Evolutionary conservation across 2,888 invertebrate species (phyloP).

Genomic region (Drosophila subsilvestris): DNA sequence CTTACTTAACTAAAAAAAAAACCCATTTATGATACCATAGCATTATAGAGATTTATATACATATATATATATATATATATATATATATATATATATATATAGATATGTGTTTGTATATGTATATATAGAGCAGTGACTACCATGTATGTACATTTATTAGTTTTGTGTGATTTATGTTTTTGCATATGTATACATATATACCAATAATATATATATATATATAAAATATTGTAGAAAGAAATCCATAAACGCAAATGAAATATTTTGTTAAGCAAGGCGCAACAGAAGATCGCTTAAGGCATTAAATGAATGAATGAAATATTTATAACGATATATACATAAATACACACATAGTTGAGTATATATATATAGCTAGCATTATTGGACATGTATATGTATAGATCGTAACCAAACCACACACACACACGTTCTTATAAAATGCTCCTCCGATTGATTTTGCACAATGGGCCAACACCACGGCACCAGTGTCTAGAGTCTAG

Average conservation of each 20-base stretch:
- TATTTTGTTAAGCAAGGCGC: slow-evolving; percentile 54
- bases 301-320: slow-evolving; percentile 25
- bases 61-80: neutral
- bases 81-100: slow-evolving; percentile 13
- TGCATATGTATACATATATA: slow-evolving; percentile 13
- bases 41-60: slow-evolving; percentile 16
- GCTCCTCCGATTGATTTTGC: slow-evolving; percentile 28
- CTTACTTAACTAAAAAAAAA: slow-evolving; percentile 36
- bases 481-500: too few species aligned
- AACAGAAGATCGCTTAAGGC: slow-evolving; percentile 50
- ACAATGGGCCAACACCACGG: slow-evolving; percentile 32
- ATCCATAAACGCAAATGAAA: slow-evolving; percentile 35
- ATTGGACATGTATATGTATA: slow-evolving; percentile 70
- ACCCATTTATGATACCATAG: slow-evolving; percentile 1
- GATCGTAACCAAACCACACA: slow-evolving; percentile 35
- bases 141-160: slow-evolving; percentile 65
- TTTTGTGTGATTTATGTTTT: slow-evolving; percentile 64
- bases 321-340: slow-evolving; percentile 45
- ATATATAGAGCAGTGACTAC: slow-evolving; percentile 37
- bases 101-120: neutral
- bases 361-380: slow-evolving; percentile 70
- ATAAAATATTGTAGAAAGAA: slow-evolving; percentile 23
- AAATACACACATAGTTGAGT: slow-evolving; percentile 36
- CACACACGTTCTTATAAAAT: slow-evolving; percentile 20
- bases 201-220: slow-evolving; percentile 11